A percentile compares a stretch with the other conserved stretches of the same genome.
phyloP scores from a whole-genome alignment of 2,888 invertebrate species.

The Synergus itoensis region DNA sequence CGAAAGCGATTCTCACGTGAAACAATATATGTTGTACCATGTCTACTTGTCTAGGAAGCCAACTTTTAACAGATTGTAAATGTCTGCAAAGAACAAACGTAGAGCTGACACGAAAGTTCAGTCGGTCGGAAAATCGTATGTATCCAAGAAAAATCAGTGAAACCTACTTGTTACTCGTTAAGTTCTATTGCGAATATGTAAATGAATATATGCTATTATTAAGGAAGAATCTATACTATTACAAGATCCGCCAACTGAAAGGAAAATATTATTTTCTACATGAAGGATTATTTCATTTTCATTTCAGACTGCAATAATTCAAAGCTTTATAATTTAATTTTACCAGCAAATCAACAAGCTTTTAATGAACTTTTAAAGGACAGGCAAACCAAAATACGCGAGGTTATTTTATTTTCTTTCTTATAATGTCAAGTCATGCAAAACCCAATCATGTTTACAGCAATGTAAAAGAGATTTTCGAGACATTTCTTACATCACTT shows the following conservation, averaged over 20 bases:
- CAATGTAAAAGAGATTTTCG: too few species aligned
- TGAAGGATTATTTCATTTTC: too few species aligned
- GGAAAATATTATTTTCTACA: background rate
- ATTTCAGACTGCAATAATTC: too few species aligned
- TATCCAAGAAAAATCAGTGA: slow-evolving; percentile 60
- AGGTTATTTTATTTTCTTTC: too few species aligned
- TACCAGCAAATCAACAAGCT: too few species aligned
- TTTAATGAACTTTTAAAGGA: too few species aligned
- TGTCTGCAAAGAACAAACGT: background rate
- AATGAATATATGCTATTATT: background rate
- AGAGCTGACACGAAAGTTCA: slow-evolving; percentile 53
- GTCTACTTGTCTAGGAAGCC: background rate
- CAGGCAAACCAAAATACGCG: too few species aligned
- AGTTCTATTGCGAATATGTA: background rate
- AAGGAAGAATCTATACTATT: background rate
- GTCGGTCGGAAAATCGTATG: slow-evolving; percentile 57
- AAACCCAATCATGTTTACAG: too few species aligned
- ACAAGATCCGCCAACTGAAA: background rate
- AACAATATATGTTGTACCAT: background rate
- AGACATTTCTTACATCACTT: too few species aligned
- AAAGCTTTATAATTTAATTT: too few species aligned
- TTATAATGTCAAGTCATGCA: too few species aligned
- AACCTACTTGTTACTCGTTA: slow-evolving; percentile 43
- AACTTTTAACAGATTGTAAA: background rate
- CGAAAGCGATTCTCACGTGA: background rate